phyloP scores from a whole-genome alignment of 2,797 vertebrate genomes.

The Microchirus variegatus region DNA sequence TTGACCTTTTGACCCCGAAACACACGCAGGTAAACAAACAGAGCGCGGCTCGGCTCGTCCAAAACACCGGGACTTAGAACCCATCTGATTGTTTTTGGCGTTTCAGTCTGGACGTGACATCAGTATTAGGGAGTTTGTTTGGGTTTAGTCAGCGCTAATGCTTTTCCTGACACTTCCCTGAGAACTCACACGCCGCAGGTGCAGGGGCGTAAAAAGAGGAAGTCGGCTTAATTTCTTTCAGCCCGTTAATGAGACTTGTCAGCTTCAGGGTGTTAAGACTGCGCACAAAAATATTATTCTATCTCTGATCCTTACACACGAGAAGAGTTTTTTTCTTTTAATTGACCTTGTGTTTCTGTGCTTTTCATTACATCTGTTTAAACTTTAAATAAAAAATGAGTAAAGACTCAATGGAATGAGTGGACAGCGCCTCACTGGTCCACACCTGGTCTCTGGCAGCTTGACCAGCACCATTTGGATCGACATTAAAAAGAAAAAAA shows the following conservation, averaged over 20 bases:
- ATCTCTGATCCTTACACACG: background rate
- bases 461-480: constrained; percentile 13
- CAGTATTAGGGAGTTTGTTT: constrained; percentile 41
- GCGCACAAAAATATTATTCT: constrained; percentile 39
- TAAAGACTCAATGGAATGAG: background rate
- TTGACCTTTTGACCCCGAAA: constrained; percentile 52
- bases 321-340: constrained; percentile 17
- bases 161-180: constrained; percentile 33
- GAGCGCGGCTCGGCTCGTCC: constrained; percentile 30
- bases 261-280: constrained; percentile 24
- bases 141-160: constrained; percentile 24
- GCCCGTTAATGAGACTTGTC: constrained; percentile 38
- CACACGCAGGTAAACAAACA: constrained; percentile 50
- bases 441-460: constrained; percentile 46
- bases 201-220: constrained; percentile 2
- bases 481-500: constrained; percentile 14
- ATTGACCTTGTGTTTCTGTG: constrained; percentile 7
- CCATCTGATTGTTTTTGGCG: constrained; percentile 63
- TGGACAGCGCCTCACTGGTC: constrained; percentile 10
- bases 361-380: constrained; percentile 26
- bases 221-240: constrained; percentile 15
- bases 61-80: constrained; percentile 42
- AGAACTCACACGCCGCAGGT: constrained; percentile 9
- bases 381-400: constrained; percentile 14
- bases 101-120: constrained; percentile 40